Percentiles rank a stretch among this genome's conserved stretches.
phyloP scores from a whole-genome alignment of 1,140 invertebrate genomes.

The Dreissena rostriformis region DNA sequence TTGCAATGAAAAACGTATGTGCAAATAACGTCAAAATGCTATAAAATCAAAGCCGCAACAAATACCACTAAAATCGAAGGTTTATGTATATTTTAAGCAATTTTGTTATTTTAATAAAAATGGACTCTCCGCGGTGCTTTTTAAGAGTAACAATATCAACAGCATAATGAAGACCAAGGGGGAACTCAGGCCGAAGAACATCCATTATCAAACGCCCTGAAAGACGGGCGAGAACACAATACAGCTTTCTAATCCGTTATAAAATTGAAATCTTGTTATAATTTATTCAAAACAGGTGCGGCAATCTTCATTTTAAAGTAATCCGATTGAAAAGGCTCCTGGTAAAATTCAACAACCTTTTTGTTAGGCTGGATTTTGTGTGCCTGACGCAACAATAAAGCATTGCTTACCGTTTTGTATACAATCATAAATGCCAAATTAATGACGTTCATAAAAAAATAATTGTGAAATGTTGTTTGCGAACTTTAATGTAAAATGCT shows the following conservation, averaged over 20 bases:
- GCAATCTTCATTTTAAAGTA: conserved; percentile 38
- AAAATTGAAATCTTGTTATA: conserved; percentile 28
- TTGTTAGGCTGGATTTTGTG: background rate
- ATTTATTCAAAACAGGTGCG: conserved; percentile 56
- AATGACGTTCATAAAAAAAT: background rate
- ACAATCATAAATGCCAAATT: background rate
- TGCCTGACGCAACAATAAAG: background rate
- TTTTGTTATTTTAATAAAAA: conserved; percentile 54
- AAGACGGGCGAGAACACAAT: conserved; percentile 30
- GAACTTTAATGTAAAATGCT: background rate
- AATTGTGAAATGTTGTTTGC: background rate
- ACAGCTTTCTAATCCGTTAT: conserved; percentile 33
- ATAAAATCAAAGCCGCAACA: no score
- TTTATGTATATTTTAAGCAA: conserved; percentile 34
- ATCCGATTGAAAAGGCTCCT: background rate
- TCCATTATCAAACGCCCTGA: conserved; percentile 2
- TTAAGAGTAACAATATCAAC: conserved; percentile 31
- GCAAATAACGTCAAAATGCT: no score
- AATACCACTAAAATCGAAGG: background rate
- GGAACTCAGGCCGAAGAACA: conserved; percentile 31
- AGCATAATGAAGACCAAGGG: conserved; percentile 13
- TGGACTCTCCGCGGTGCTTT: conserved; percentile 14
- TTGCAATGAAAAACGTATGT: no score
- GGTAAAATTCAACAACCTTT: background rate
- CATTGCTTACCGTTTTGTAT: background rate